Evolutionary conservation across 2,888 invertebrate species (phyloP).

Genomic region (Ferrisia virgata): DNA sequence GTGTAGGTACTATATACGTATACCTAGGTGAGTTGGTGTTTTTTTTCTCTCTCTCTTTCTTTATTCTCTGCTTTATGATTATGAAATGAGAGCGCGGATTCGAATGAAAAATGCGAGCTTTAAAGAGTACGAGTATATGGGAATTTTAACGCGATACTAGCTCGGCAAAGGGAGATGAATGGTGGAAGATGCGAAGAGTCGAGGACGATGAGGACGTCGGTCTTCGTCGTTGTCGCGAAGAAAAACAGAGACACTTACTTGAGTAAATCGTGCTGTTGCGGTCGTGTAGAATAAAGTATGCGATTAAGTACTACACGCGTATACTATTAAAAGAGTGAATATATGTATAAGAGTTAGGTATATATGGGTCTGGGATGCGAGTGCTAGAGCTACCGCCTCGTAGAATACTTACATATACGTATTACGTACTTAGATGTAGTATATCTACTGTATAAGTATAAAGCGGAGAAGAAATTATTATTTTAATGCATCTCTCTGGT

Average conservation of each 20-base stretch:
- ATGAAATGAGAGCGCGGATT: background rate
- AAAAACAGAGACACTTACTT: background rate
- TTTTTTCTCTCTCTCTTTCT: background rate
- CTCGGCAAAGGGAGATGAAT: no score
- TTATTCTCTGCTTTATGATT: background rate
- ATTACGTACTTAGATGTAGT: background rate
- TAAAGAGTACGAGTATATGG: background rate
- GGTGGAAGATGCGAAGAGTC: background rate
- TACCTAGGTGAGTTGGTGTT: background rate
- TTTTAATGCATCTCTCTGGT: conserved; percentile 21
- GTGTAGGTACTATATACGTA: no score
- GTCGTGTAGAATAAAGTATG: background rate
- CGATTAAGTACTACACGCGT: background rate
- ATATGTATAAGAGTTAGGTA: background rate
- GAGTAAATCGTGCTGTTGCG: background rate
- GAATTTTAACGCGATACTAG: background rate
- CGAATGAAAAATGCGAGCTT: background rate
- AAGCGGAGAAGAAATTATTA: conserved; percentile 19
- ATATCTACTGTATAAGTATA: background rate
- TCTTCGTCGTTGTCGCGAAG: background rate
- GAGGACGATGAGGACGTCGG: background rate
- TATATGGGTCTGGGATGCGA: background rate
- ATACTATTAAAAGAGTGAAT: no score
- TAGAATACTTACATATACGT: background rate
- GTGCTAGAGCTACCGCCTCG: background rate